Evolutionary conservation across 2,888 invertebrate species (phyloP).

Genomic region (Trichacis sp.): DNA sequence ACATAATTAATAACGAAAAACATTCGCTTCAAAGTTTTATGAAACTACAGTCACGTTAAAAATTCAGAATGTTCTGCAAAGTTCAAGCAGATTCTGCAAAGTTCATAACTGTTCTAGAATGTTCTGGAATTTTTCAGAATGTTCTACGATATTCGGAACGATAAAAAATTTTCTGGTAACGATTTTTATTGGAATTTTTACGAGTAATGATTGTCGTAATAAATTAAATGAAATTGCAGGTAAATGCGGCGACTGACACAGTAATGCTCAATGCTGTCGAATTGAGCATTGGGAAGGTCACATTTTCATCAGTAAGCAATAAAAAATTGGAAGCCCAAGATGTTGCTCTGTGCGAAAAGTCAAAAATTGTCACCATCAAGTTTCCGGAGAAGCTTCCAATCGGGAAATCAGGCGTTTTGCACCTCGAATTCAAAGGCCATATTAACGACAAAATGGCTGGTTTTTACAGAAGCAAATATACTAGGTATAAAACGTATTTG

Average conservation of each 20-base stretch:
- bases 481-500: too few relatives aligned
- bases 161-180: too few relatives aligned
- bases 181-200: too few relatives aligned
- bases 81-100: too few relatives aligned
- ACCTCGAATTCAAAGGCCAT: slow-evolving; percentile 84
- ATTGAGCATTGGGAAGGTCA: slow-evolving; percentile 77
- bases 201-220: neutral
- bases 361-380: slow-evolving; percentile 78
- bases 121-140: too few relatives aligned
- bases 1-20: too few relatives aligned
- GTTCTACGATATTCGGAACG: too few relatives aligned
- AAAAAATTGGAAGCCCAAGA: slow-evolving; percentile 61
- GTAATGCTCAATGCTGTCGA: slow-evolving; percentile 85
- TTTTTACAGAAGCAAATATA: slow-evolving; percentile 92
- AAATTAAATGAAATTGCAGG: slow-evolving; percentile 64
- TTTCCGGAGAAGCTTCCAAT: slow-evolving; percentile 76
- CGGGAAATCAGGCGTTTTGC: slow-evolving; percentile 71
- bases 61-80: too few relatives aligned
- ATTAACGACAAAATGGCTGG: slow-evolving; percentile 95
- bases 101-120: too few relatives aligned
- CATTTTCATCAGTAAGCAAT: slow-evolving; percentile 71
- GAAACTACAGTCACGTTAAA: too few relatives aligned
- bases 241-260: slow-evolving; percentile 75
- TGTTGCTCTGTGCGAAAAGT: slow-evolving; percentile 69
- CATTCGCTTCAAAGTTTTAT: too few relatives aligned